Evolutionary conservation across 1,140 invertebrate species (phyloP), one percentile per base, ranked within the genome.

Genomic region (Euwallacea fornicatus): DNA sequence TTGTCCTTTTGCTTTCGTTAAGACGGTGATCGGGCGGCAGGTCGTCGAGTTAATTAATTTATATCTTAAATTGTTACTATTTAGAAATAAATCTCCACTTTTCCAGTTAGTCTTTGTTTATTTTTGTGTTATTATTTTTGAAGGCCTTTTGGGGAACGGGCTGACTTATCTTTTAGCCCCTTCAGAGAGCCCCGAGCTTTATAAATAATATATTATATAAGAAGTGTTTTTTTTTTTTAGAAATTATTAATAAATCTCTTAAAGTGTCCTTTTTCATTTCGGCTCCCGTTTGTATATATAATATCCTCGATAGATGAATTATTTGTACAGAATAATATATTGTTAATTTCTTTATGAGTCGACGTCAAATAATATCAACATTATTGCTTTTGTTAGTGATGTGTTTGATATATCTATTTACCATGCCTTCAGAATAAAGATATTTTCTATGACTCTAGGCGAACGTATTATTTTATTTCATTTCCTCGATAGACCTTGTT

Each of bases 391-490:
- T 21, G 15, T 66, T 60, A 68, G 71, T 73, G 55, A 74, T 71
- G 66, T 69, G 61, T 71, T 72, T 74, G 69, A 72, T 69, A 70
- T 74, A 33, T 33, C 21, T 33, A 33, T 33, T 33, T 33, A 66
- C n/a, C 15, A 73, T 73, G 75, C 75, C 75, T 76, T 76, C 63
- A 75, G 71, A 74, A 76, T 76, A 76, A 76, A 76, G 69, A 73
- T 76, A 76, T 76, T 76, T 76, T 76, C 73, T 76, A 76, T 75
- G 71, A 66, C 74, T 71, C 68, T 54, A 69, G 58, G 67, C 59
- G 60, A 33, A 33, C 21, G 21, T 33, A 2, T 33, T 33, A 33
- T 33, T 33, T 33, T 33, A 33, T 33, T 33, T 33, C 21, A 33
- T 33, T 33, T 33, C 21, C 21, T 33, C 1, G 21, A 33, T 33